Base-by-base conservation (phyloP, 2,113 vertebrate genomes). In the Scalopus aquaticus region DNA sequence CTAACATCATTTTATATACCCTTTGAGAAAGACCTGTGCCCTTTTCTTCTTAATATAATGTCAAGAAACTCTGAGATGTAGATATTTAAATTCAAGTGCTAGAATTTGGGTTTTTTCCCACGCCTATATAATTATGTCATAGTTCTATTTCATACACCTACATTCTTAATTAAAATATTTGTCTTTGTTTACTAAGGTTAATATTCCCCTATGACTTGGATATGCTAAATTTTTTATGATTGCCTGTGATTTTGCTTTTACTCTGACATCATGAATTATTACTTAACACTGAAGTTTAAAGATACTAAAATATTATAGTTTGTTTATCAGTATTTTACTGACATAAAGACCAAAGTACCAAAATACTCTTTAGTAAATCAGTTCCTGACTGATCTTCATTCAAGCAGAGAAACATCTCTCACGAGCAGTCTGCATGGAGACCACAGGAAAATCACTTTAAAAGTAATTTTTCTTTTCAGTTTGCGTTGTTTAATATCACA, bases 121-220 rank as follows among this genome's bases (percentile, higher is more conserved):
- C 80, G 39, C 0, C 0, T 83, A 5, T 67, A 81, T 60, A 56
- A 65, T 91, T 85, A 73, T 7, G 60, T 94, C 44, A 26, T 70
- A 90, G 58, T 91, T 79, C 37, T 90, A 80, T 72, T 95, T 93
- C 49, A 78, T 51, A 82, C 5, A 62, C 46, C 88, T 95, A 72
- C n/a, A 67, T 58, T 30, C 11, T 77, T 91, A 67, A 96, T 89
- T 96, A 93, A 96, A 90, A 91, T 70, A 80, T 96, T 86, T 91
- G 17, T 88, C 83, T 96, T 94, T 91, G 35, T 95, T 90, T 96
- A 93, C n/a, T 89, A 42, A 81, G 49, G 51, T 83, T 82, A 88
- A 60, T 88, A 89, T 79, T 95, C 78, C 78, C 78, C 86, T 44
- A 16, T 77, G 91, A 87, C 86, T 94, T 89, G 70, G 44, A 88